Evolutionary conservation across 2,113 vertebrate species (phyloP).

Genomic region (Mormoops blainvillei): DNA sequence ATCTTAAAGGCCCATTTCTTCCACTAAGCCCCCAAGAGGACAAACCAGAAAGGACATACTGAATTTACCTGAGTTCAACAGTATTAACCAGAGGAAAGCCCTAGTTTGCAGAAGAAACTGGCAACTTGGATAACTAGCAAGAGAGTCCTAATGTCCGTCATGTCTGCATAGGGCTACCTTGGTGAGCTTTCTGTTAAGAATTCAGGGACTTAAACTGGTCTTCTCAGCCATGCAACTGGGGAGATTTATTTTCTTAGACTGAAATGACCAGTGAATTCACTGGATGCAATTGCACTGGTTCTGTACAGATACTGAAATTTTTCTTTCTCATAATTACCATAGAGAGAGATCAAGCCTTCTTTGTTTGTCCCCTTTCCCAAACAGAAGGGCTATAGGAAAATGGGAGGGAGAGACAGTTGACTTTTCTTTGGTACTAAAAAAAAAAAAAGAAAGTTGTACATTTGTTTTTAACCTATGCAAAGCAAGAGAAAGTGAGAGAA

Average conservation of each 20-base stretch:
- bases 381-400: background rate
- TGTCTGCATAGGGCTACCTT: background rate
- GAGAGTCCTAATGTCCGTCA: background rate
- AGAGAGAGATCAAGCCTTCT: slow-evolving; percentile 11
- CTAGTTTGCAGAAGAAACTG: background rate
- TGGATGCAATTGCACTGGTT: slow-evolving; percentile 9
- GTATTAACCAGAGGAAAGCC: background rate
- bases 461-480: background rate
- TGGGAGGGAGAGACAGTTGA: background rate
- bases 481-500: no score
- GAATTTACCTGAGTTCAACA: background rate
- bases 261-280: background rate
- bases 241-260: slow-evolving; percentile 17
- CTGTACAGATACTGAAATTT: background rate
- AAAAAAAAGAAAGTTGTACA: background rate
- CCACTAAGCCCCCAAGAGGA: background rate
- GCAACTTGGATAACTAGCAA: background rate
- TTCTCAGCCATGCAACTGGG: background rate
- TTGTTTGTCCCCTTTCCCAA: slow-evolving; percentile 5
- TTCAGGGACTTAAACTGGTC: background rate
- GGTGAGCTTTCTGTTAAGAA: background rate
- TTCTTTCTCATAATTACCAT: background rate
- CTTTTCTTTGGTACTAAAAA: background rate
- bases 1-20: background rate
- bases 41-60: background rate